Evolutionary conservation across 2,113 vertebrate species (phyloP).

Genomic region (Corythornis madagascariensis): DNA sequence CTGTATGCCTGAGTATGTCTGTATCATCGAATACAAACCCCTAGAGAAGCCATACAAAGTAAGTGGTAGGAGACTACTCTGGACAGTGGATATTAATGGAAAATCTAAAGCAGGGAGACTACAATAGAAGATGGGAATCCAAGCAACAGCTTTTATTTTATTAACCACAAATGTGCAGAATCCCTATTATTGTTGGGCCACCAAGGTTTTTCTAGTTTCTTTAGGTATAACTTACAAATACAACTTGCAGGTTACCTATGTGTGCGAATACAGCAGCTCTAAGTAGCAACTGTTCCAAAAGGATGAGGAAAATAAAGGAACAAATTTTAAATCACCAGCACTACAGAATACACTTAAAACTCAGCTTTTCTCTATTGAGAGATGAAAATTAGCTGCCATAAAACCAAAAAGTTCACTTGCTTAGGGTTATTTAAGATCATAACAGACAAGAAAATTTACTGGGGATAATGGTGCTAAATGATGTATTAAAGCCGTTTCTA

Average conservation of each 20-base stretch:
- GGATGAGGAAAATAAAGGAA: background rate
- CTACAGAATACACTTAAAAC: background rate
- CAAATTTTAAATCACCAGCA: background rate
- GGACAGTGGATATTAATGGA: background rate
- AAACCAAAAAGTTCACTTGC: background rate
- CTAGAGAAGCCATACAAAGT: background rate
- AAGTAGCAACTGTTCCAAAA: background rate
- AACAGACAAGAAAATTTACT: background rate
- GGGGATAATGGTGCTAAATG: background rate
- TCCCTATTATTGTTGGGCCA: background rate
- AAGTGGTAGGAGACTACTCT: background rate
- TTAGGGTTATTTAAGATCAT: background rate
- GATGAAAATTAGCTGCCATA: background rate
- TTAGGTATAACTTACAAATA: background rate
- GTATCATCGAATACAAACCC: background rate
- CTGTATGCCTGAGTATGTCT: background rate
- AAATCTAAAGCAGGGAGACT: background rate
- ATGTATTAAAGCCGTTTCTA: background rate
- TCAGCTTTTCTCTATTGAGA: background rate
- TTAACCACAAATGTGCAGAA: background rate
- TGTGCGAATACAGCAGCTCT: background rate
- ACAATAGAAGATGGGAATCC: background rate
- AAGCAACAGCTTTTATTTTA: background rate
- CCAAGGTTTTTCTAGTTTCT: background rate
- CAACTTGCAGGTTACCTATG: background rate